Percentiles rank a stretch among this genome's conserved stretches.
Conservation (phyloP, 2,113 vertebrate species). For the Dipodomys stephensi region DNA sequence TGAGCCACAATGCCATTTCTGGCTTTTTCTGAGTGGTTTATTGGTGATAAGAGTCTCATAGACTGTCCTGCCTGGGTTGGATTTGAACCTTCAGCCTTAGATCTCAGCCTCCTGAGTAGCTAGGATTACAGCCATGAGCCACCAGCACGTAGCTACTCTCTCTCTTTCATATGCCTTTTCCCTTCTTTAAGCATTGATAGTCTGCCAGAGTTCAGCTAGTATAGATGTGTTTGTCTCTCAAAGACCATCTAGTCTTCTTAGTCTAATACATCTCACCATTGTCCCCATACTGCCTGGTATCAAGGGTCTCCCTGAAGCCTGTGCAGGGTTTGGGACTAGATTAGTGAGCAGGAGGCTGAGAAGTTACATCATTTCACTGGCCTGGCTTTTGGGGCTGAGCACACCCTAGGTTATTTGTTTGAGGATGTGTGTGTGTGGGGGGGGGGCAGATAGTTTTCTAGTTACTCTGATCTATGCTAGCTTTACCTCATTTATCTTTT, state of each 20-base stretch:
- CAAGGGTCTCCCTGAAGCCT: not conserved
- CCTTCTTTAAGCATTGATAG: not conserved
- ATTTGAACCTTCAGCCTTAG: no score
- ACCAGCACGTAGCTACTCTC: not conserved
- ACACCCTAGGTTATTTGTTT: not conserved
- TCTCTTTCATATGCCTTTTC: not conserved
- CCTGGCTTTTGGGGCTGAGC: rapidly evolving
- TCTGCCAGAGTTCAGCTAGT: not conserved
- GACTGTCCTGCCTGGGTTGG: no score
- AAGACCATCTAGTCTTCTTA: conserved; percentile 44
- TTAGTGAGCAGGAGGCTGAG: not conserved
- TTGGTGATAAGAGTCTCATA: no score
- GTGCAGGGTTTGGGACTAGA: not conserved
- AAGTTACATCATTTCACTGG: not conserved
- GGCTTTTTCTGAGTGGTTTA: no score
- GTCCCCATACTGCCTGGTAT: conserved; percentile 31
- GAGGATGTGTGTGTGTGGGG: not conserved
- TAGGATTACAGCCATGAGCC: no score
- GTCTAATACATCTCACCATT: not conserved
- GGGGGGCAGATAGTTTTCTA: conserved; percentile 20
- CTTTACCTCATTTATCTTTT: not conserved
- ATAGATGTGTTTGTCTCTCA: conserved; percentile 59
- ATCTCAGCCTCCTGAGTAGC: no score
- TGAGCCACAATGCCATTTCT: no score
- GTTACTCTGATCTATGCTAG: conserved; percentile 18